Evolutionary conservation across 2,888 invertebrate genomes (phyloP).

Genomic region (Tetranychus piercei): DNA sequence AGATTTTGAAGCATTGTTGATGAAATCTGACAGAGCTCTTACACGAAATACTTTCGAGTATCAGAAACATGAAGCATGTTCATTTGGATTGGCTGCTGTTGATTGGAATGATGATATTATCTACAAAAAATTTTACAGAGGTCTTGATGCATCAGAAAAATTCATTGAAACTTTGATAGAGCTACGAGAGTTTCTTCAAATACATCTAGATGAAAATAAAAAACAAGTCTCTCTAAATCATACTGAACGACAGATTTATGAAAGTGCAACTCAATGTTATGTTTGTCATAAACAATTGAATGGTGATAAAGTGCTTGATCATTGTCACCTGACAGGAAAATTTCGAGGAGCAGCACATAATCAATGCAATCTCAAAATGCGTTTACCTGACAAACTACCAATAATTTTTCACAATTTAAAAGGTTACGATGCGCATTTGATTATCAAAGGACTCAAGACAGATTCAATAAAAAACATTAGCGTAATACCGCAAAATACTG

Average conservation of each 20-base stretch:
- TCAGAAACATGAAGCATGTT: not conserved
- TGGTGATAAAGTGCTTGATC: not conserved
- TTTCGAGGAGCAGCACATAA: not conserved
- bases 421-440: not conserved
- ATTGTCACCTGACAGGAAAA: not conserved
- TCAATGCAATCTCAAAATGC: not conserved
- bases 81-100: not conserved
- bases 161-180: not conserved
- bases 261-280: not conserved
- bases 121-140: not conserved
- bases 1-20: slow-evolving; percentile 4
- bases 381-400: not conserved
- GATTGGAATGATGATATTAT: not conserved
- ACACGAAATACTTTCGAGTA: too few relatives aligned
- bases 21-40: not conserved
- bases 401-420: slow-evolving; percentile 6
- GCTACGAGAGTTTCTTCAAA: too few relatives aligned
- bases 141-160: not conserved
- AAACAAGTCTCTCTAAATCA: too few relatives aligned
- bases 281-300: not conserved
- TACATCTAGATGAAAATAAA: not conserved
- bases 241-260: not conserved
- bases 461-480: not conserved
- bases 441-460: not conserved
- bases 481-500: not conserved